Evolutionary conservation across 1,140 invertebrate species (phyloP), one percentile per base, ranked within the genome.

Genomic region (Theocolax elegans): DNA sequence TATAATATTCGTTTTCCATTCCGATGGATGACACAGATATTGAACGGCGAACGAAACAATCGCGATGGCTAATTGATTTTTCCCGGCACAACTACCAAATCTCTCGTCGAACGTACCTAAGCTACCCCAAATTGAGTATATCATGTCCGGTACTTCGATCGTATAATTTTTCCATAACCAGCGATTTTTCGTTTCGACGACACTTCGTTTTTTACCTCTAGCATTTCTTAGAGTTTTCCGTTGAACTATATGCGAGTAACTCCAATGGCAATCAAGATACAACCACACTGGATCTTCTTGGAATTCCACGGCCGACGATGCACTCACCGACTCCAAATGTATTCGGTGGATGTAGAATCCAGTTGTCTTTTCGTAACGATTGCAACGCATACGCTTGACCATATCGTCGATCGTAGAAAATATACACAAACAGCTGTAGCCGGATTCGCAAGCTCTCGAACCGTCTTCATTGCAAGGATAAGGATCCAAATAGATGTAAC

Each of bases 181-280:
- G 62, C 69, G 77, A 2, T 62, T 72, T n/a, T 10, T 64, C 38
- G 1, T 73, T 3, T 31, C 62, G 25, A 2, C 12, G 1, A 19
- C 31, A 1, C 56, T 23, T 40, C 46, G n/a, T 65, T 9, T 13
- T 23, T 75, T 72, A 12, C 0, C 2, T 56, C 23, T 75, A 72
- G 21, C 53, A 70, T n/a, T 66, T 78, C 56, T 76, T 72, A 2
- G 23, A 23, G 23, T 4, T 9, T 56, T 59, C 29, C 10, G 1
- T 0, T 73, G 53, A 0, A 56, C 25, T 2, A 71, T 71, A 58
- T 80, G 76, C 53, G 25, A 48, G 8, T 80, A 81, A 44, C 80
- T 81, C 84, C 85, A 86, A 2, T 85, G 81, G 44, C 79, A 84
- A 46, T 86, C 84, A 4, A 86, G 23, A 51, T 86, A 86, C 0